These are phyloP conservation scores for Ctenosaura bakeri DNA, from an alignment of 2,797 vertebrate species.

Conservation along the genomic window DNA sequence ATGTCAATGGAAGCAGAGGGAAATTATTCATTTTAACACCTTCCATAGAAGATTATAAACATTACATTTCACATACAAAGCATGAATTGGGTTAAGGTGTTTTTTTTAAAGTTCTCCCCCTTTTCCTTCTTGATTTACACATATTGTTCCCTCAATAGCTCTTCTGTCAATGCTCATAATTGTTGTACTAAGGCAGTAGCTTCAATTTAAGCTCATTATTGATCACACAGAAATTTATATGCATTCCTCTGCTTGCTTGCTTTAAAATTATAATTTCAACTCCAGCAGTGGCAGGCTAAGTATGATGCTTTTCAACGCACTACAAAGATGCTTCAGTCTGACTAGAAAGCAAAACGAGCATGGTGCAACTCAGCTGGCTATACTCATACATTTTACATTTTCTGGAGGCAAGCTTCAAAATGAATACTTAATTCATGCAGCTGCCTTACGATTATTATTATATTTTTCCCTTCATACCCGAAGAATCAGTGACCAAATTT, in stretches of 20 bases:
- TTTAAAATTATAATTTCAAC: conserved; percentile 75
- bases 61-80: conserved; percentile 11
- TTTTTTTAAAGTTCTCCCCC: background rate
- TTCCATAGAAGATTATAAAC: conserved; percentile 29
- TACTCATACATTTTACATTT: conserved; percentile 66
- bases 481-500: conserved; percentile 59
- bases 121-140: conserved; percentile 71
- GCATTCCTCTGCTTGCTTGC: conserved; percentile 71
- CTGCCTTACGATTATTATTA: conserved; percentile 61
- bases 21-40: conserved; percentile 30
- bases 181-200: conserved; percentile 70
- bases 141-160: conserved; percentile 68
- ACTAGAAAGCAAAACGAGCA: conserved; percentile 71
- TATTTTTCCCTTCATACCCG: conserved; percentile 46
- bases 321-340: conserved; percentile 74
- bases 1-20: conserved; percentile 46
- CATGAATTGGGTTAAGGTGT: conserved; percentile 22
- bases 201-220: conserved; percentile 75
- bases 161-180: conserved; percentile 74
- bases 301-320: conserved; percentile 70
- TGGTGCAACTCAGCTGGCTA: conserved; percentile 68
- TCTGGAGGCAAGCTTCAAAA: conserved; percentile 66
- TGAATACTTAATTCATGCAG: conserved; percentile 61
- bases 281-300: conserved; percentile 69
- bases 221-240: conserved; percentile 75